These are phyloP conservation scores for Antheraea yamamai DNA, from an alignment of 2,888 invertebrate genomes.

Conservation along the genomic window DNA sequence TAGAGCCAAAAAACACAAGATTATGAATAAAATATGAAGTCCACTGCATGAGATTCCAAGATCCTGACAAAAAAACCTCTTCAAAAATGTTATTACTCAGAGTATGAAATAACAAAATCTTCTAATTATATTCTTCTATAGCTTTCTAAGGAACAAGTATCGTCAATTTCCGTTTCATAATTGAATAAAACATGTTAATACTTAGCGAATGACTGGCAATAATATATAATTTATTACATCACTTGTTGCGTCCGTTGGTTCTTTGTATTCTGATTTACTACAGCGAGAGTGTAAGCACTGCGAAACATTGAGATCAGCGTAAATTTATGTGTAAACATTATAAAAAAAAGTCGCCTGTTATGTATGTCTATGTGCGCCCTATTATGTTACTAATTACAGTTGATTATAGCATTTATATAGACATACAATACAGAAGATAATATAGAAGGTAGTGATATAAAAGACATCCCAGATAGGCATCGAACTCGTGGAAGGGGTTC, in stretches of 20 bases:
- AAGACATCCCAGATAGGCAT: no score
- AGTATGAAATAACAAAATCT: not conserved
- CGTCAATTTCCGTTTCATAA: constrained; percentile 20
- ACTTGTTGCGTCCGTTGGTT: constrained; percentile 20
- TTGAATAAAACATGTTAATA: constrained; percentile 22
- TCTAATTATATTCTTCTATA: not conserved
- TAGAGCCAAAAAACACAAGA: no score
- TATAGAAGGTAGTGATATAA: no score
- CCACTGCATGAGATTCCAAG: no score
- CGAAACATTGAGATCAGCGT: not conserved
- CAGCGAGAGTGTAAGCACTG: not conserved
- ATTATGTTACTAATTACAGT: no score
- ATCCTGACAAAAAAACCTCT: no score
- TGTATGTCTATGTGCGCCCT: no score
- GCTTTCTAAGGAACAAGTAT: not conserved
- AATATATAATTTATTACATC: constrained; percentile 20
- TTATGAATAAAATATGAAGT: no score
- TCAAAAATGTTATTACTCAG: no score
- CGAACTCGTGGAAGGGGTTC: no score
- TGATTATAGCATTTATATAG: no score
- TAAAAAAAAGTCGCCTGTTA: not conserved
- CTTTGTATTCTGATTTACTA: not conserved
- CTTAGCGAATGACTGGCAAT: constrained; percentile 19
- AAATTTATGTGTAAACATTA: not conserved
- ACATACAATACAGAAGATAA: no score